phyloP scores from a whole-genome alignment of 92 coral and sea anemone genomes.

The Umimayanthus chanpuru region DNA sequence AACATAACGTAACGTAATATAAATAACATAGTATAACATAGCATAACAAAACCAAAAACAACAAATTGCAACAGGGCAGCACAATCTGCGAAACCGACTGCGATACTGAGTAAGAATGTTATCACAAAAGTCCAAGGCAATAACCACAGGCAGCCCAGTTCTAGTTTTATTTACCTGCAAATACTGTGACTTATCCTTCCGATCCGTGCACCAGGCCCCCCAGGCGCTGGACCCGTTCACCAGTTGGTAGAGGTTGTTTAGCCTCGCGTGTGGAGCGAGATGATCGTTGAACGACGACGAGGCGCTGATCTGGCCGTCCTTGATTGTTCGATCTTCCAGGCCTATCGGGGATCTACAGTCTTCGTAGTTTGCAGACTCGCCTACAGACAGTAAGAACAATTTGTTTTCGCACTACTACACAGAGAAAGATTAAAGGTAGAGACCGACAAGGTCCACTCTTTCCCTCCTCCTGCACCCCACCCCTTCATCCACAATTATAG shows the following conservation, averaged over 20 bases:
- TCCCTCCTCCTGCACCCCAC: no score
- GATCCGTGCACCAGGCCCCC: slow-evolving; percentile 94
- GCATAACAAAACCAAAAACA: no score
- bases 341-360: slow-evolving; percentile 89
- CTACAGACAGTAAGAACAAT: not conserved
- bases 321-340: slow-evolving; percentile 72
- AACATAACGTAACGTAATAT: no score
- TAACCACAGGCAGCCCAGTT: not conserved
- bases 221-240: slow-evolving; percentile 36
- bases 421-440: no score
- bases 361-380: slow-evolving; percentile 36
- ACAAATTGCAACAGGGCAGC: no score
- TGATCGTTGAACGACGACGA: slow-evolving; percentile 75
- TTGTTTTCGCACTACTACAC: no score
- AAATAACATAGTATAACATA: no score
- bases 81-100: no score
- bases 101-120: not conserved
- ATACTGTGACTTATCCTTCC: slow-evolving; percentile 62
- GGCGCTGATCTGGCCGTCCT: slow-evolving; percentile 72
- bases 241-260: slow-evolving; percentile 54
- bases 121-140: not conserved
- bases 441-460: no score
- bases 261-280: slow-evolving; percentile 70
- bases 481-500: no score
- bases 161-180: slow-evolving; percentile 65